Evolutionary conservation across 2,888 invertebrate species (phyloP), one percentile per base, ranked within the genome.

Genomic region (Drosophila percnosoma): DNA sequence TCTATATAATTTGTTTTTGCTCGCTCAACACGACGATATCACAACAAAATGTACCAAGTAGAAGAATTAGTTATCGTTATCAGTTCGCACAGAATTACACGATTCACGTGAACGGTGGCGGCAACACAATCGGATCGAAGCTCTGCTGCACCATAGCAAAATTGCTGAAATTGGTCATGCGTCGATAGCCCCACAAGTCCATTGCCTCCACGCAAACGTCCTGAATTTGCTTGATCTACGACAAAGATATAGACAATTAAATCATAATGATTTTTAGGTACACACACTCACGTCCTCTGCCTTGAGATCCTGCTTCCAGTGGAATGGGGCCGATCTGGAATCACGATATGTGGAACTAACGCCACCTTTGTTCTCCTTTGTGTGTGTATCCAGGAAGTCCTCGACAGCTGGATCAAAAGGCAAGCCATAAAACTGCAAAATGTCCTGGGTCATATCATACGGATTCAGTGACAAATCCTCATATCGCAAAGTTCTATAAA

Each of bases 341-440:
- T 97, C 96, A 68, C 98, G 94, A 93, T 96, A 97, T 42, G 97
- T 98, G 90, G 97, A 97, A 79, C 97, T 97, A 40, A 97, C 96
- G 24, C 97, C 97, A 4, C 96, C 97, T 27, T 95, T 95, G 90
- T 97, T 96, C 60, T 95, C 94, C 91, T 96, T 96, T 18, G 97
- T 98, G 92, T 98, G 97, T 1, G 96, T 95, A 85, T 96, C 96
- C 66, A 98, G 94, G 92, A 97, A 98, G 80, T 95, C 94, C 73
- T 95, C 95, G 4, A 97, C 95, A 58, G 95, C 94, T 10, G 94
- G 94, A 92, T 96, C 95, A 88, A 96, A 95, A 79, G 95, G 94
- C 64, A 97, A 93, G 48, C 96, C 95, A 91, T 96, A 96, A 93
- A 97, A 97, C 91, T 96, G 94, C 80, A 97, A 95, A 60, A 98